Percentiles rank a stretch among this genome's conserved stretches.
These are phyloP conservation scores for Metallyticus violacea DNA, from an alignment of 2,888 invertebrate genomes.

Conservation along the genomic window DNA sequence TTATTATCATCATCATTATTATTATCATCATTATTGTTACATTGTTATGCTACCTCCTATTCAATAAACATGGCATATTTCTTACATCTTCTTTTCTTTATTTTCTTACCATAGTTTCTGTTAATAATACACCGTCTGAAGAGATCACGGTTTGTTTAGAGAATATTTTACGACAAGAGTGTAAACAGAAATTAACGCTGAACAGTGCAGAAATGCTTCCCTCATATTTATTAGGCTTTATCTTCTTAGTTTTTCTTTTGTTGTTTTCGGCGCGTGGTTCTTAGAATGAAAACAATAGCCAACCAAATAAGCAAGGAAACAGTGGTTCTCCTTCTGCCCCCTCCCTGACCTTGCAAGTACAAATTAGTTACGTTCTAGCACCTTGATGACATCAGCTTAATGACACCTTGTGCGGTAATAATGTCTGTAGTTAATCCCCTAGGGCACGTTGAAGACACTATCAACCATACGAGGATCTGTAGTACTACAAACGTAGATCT, in stretches of 20 bases:
- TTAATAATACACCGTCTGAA: too few relatives aligned
- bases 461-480: not conserved
- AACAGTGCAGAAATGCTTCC: not conserved
- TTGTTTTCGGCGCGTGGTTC: not conserved
- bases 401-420: not conserved
- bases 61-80: too few relatives aligned
- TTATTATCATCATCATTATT: too few relatives aligned
- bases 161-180: not conserved
- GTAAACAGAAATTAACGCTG: not conserved
- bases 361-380: not conserved
- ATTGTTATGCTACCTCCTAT: too few relatives aligned
- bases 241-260: too few relatives aligned
- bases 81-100: too few relatives aligned
- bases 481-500: not conserved
- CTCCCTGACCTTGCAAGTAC: not conserved
- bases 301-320: not conserved
- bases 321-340: not conserved
- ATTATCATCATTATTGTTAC: too few relatives aligned
- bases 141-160: not conserved
- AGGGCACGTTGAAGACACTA: not conserved
- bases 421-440: not conserved
- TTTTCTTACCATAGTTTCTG: too few relatives aligned
- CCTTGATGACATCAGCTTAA: not conserved
- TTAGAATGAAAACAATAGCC: not conserved
- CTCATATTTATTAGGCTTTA: not conserved